Conservation (phyloP, 2,797 vertebrate species). For the Morelia viridis region DNA sequence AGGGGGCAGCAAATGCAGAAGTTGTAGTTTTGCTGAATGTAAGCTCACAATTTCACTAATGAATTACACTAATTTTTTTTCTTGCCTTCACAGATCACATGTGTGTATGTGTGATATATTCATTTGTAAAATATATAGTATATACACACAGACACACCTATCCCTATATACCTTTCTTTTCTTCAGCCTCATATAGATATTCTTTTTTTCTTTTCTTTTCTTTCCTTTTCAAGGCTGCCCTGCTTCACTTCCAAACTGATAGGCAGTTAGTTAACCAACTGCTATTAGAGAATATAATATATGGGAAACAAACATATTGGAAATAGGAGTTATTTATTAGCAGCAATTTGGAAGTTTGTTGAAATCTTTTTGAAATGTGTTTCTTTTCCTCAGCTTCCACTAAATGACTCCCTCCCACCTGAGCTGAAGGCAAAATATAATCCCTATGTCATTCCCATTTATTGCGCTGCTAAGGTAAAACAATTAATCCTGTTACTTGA, state of each 20-base stretch:
- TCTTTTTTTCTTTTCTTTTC: neutral
- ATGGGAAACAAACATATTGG: neutral
- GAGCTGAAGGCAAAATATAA: conserved; percentile 53
- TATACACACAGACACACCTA: too few relatives aligned
- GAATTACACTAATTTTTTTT: too few relatives aligned
- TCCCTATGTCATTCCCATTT: conserved; percentile 81
- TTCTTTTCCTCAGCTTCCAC: conserved; percentile 78
- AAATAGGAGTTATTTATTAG: neutral
- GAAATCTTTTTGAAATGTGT: neutral
- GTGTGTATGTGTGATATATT: too few relatives aligned
- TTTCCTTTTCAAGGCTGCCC: neutral
- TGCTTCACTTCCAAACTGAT: neutral
- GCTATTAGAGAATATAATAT: neutral
- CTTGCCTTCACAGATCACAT: too few relatives aligned
- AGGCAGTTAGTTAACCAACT: neutral
- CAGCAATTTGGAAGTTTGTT: neutral
- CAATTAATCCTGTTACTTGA: neutral
- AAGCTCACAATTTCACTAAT: too few relatives aligned
- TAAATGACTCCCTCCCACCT: conserved; percentile 70
- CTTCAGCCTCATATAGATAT: neutral
- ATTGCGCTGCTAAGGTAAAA: conserved; percentile 86
- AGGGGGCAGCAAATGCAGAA: neutral
- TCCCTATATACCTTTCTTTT: neutral
- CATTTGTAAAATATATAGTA: too few relatives aligned
- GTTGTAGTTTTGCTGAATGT: neutral